Conservation (phyloP, 2,888 invertebrate genomes). For the Lathronympha strigana region DNA sequence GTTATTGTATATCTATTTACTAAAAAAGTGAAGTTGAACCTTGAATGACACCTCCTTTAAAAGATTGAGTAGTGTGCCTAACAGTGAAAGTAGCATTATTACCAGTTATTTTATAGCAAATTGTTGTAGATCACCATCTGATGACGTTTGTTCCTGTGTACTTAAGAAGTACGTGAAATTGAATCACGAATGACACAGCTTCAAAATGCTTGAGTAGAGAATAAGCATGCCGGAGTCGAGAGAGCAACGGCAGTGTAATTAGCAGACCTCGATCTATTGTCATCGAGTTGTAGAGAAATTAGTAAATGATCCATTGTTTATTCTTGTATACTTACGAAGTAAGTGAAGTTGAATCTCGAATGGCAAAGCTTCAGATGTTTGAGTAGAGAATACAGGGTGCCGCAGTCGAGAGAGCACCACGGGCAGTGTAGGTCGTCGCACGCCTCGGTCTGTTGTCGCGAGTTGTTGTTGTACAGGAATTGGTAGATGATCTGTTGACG, state of each 20-base stretch:
- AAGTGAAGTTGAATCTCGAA: slow-evolving; percentile 96
- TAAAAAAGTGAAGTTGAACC: slow-evolving; percentile 96
- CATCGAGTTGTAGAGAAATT: too few relatives aligned
- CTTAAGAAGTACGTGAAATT: slow-evolving; percentile 95
- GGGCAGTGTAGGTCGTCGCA: slow-evolving; percentile 97
- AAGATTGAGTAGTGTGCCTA: slow-evolving; percentile 94
- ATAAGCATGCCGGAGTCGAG: slow-evolving; percentile 94
- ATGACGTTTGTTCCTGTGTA: slow-evolving; percentile 80
- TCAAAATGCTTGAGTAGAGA: slow-evolving; percentile 96
- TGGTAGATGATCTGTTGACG: slow-evolving; percentile 95
- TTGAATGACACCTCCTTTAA: slow-evolving; percentile 95
- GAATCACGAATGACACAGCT: slow-evolving; percentile 96
- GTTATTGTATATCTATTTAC: slow-evolving; percentile 77
- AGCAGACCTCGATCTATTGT: too few relatives aligned
- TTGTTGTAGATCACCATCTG: too few relatives aligned
- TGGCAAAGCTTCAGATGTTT: slow-evolving; percentile 98
- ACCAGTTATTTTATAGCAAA: too few relatives aligned
- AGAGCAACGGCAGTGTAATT: slow-evolving; percentile 97
- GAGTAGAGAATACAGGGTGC: slow-evolving; percentile 92
- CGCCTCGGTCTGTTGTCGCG: slow-evolving; percentile 97
- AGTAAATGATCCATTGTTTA: neutral
- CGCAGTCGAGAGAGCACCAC: slow-evolving; percentile 97
- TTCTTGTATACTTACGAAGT: slow-evolving; percentile 86
- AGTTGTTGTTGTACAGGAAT: slow-evolving; percentile 97
- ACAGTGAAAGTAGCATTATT: slow-evolving; percentile 97